Conservation (phyloP, 2,888 invertebrate genomes). For the Corbicula japonica region DNA sequence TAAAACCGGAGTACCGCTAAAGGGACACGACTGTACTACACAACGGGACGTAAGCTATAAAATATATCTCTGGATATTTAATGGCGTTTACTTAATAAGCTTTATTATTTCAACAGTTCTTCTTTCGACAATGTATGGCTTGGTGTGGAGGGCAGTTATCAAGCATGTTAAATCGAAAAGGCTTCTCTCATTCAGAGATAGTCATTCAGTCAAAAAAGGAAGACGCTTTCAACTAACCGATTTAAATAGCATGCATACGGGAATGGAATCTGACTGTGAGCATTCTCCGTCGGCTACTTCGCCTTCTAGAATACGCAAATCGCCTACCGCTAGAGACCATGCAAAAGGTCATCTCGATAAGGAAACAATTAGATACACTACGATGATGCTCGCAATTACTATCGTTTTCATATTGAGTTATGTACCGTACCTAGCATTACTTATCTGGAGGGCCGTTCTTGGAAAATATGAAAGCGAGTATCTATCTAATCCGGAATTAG, state of each 20-base stretch:
- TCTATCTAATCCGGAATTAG: constrained; percentile 46
- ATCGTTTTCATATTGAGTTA: constrained; percentile 65
- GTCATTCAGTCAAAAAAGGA: neutral
- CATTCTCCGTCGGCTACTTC: too few relatives aligned
- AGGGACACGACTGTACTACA: constrained; percentile 76
- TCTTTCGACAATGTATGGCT: constrained; percentile 67
- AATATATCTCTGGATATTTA: constrained; percentile 69
- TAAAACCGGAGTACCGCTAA: constrained; percentile 31
- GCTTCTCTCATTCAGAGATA: constrained; percentile 3
- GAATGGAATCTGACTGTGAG: too few relatives aligned
- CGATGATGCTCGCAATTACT: constrained; percentile 65
- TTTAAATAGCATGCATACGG: too few relatives aligned
- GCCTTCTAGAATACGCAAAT: too few relatives aligned
- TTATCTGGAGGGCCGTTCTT: constrained; percentile 58
- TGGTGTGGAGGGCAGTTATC: constrained; percentile 65
- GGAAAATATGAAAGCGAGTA: constrained; percentile 53
- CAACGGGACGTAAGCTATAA: constrained; percentile 54
- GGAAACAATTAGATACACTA: constrained; percentile 62
- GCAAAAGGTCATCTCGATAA: too few relatives aligned
- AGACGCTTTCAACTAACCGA: neutral
- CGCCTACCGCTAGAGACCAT: too few relatives aligned
- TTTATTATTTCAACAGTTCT: constrained; percentile 65
- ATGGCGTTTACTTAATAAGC: constrained; percentile 64
- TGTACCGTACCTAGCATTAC: constrained; percentile 61
- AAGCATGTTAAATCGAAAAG: constrained; percentile 28